Base-by-base conservation (phyloP, 2,888 invertebrate genomes). In the Megaustenia siamemsis region DNA sequence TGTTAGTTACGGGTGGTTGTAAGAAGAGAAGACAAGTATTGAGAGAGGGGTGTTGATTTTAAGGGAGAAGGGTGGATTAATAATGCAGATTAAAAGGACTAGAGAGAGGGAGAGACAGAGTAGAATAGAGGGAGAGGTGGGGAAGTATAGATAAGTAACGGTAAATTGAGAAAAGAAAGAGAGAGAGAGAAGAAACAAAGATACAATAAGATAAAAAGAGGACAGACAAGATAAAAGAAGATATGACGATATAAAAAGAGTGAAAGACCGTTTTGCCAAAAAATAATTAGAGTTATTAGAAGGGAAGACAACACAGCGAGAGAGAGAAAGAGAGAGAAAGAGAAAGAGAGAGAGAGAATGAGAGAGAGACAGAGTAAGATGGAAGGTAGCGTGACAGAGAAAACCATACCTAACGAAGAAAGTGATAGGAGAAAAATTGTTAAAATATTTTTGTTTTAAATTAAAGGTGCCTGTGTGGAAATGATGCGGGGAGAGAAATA, bases 331-430 rank as follows among this genome's bases (percentile, higher is more conserved):
- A 73, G 1, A 40, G 82, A 53, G 28, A 38, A 60, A 73, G 4
- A 60, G 82, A 82, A 12, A 68, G 45, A 66, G 32, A 60, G 68
- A 83, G 38, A 66, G 49, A 83, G 4, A 76, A 73, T 43, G 24
- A 68, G 68, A 77, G 24, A 76, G 68, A 82, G 45, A 5, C 4
- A 24, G 66, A 60, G 18, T 12, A 15, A 56, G n/a, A 49, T 2
- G 12, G 53, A 53, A 49, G 6, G 32, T 15, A 69, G 45, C 69
- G 43, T 43, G 15, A 81, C 24, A 43, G n/a, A n/a, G n/a, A n/a
- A n/a, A n/a, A n/a, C n/a, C n/a, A n/a, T n/a, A n/a, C n/a, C n/a
- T n/a, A 24, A 35, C 32, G 49, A 15, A 81, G 43, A 56, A 43
- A 10, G 49, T 53, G 24, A 49, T 21, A 69, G 32, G 56, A 53